Conservation (phyloP, 2,797 vertebrate genomes). For the Notolepis coatsorum region DNA sequence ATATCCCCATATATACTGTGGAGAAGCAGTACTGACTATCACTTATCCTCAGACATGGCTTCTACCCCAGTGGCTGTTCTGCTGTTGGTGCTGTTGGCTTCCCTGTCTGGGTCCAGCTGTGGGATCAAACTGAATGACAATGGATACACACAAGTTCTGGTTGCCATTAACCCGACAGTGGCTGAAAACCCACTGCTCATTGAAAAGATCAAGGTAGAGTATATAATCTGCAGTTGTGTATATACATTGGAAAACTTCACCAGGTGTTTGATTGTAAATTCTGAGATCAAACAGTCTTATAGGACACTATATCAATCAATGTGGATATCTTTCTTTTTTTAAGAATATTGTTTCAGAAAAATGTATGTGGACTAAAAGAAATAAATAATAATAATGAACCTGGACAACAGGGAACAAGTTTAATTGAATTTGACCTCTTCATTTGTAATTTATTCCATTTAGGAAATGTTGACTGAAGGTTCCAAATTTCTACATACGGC, state of each 20-base stretch:
- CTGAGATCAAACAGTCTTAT: no score
- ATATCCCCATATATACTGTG: no score
- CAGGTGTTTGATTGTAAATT: neutral
- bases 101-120: neutral
- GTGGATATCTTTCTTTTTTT: neutral
- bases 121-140: slow-evolving; percentile 36
- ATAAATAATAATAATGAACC: neutral
- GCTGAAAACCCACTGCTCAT: slow-evolving; percentile 16
- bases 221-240: no score
- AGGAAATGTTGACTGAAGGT: slow-evolving; percentile 76
- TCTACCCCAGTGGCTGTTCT: neutral
- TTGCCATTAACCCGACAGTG: slow-evolving; percentile 36
- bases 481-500: slow-evolving; percentile 72
- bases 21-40: no score
- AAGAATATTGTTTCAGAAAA: neutral
- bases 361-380: neutral
- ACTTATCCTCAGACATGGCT: neutral
- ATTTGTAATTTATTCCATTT: neutral
- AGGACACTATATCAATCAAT: neutral
- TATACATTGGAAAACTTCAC: neutral
- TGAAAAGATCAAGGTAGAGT: slow-evolving; percentile 25
- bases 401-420: neutral
- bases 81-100: slow-evolving; percentile 15
- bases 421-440: neutral
- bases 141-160: slow-evolving; percentile 34